These are phyloP conservation scores for Orthonyx spaldingii DNA, from an alignment of 2,113 vertebrate species.

Conservation along the genomic window DNA sequence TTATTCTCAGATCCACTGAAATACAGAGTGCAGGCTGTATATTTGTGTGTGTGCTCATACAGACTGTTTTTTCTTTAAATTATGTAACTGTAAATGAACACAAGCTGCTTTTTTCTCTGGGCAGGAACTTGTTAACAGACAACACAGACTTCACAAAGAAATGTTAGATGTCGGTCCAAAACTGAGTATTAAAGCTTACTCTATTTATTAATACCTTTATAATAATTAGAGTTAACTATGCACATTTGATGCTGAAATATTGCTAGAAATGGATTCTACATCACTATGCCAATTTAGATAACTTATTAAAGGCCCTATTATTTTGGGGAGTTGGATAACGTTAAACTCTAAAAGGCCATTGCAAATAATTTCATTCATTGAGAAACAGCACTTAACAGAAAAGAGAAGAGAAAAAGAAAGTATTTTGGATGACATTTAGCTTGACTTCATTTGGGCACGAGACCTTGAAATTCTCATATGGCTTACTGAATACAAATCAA, in stretches of 20 bases:
- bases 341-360: slow-evolving; percentile 2
- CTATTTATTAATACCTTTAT: background rate
- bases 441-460: slow-evolving; percentile 4
- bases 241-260: background rate
- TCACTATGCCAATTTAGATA: background rate
- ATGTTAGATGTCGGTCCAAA: background rate
- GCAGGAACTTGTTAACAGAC: background rate
- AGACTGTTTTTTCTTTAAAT: background rate
- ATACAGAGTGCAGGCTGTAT: background rate
- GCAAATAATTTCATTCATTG: slow-evolving; percentile 44
- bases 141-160: background rate
- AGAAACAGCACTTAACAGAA: slow-evolving; percentile 7
- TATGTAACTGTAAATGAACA: background rate
- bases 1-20: background rate
- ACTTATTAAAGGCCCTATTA: slow-evolving; percentile 3
- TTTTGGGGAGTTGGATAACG: background rate
- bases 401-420: slow-evolving; percentile 31
- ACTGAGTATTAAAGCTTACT: background rate
- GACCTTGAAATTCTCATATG: slow-evolving; percentile 37
- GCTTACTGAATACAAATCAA: slow-evolving; percentile 19
- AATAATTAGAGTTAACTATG: background rate
- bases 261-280: background rate
- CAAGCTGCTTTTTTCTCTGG: background rate
- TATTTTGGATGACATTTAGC: slow-evolving; percentile 47
- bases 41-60: background rate